Evolutionary conservation across 2,797 vertebrate species (phyloP).

Genomic region (Dromococcyx pavoninus): DNA sequence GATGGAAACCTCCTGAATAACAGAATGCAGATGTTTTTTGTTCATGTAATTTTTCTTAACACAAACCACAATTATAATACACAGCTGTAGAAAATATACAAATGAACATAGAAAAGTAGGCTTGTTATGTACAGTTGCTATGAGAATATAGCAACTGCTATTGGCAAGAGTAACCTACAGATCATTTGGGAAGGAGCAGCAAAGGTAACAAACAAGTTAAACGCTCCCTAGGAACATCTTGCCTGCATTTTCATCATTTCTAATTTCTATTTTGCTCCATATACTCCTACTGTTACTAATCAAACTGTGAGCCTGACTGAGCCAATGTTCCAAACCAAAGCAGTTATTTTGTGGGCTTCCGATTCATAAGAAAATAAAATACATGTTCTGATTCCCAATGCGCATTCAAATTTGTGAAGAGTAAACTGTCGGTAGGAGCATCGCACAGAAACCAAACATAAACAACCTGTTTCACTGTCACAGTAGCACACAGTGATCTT

Average conservation of each 20-base stretch:
- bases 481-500: not conserved
- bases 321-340: not conserved
- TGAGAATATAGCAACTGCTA: not conserved
- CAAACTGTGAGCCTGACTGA: not conserved
- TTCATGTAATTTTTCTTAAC: not conserved
- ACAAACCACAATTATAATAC: not conserved
- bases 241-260: not conserved
- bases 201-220: not conserved
- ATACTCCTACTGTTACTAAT: constrained; percentile 21
- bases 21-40: not conserved
- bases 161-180: not conserved
- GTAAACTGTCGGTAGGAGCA: not conserved
- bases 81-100: not conserved
- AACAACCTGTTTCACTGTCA: not conserved
- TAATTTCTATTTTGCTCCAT: not conserved
- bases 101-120: not conserved
- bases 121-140: fast-evolving
- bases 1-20: not conserved
- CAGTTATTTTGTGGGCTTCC: not conserved
- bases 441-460: not conserved
- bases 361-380: not conserved
- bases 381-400: not conserved
- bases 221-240: not conserved
- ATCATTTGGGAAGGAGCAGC: not conserved
- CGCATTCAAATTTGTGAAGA: not conserved